A percentile compares a stretch with the other conserved stretches of the same genome.
Conservation (phyloP, 2,797 vertebrate species). For the Crenuchus spilurus region DNA sequence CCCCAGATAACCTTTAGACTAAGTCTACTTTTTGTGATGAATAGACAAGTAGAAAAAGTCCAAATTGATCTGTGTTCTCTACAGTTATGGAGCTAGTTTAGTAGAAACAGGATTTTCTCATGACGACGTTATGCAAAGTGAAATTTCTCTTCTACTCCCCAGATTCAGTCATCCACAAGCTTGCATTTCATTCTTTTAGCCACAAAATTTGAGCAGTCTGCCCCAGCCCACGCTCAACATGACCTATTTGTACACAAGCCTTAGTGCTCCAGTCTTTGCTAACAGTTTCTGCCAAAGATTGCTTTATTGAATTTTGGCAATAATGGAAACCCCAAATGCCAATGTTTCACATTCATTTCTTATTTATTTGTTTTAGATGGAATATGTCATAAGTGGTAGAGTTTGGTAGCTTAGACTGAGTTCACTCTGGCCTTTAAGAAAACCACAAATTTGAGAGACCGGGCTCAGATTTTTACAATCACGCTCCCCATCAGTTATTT, state of each 20-base stretch:
- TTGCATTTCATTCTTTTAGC: background rate
- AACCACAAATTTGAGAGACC: slow-evolving; percentile 66
- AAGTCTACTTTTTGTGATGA: background rate
- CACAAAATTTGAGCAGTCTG: slow-evolving; percentile 9
- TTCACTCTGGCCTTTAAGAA: slow-evolving; percentile 58
- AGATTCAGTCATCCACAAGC: background rate
- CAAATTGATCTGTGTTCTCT: too few relatives aligned
- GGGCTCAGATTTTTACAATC: slow-evolving; percentile 60
- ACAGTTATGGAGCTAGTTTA: too few relatives aligned
- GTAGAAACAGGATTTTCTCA: background rate
- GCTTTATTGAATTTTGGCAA: slow-evolving; percentile 55
- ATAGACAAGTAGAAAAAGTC: background rate
- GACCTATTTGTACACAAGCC: slow-evolving; percentile 43
- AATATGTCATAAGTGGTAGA: slow-evolving; percentile 62
- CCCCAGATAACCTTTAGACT: too few relatives aligned
- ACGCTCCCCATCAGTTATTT: slow-evolving; percentile 60
- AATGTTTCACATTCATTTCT: slow-evolving; percentile 37
- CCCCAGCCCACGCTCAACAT: slow-evolving; percentile 15
- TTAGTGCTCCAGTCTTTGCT: slow-evolving; percentile 41
- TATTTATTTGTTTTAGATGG: slow-evolving; percentile 53
- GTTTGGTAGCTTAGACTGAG: slow-evolving; percentile 58
- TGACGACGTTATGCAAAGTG: background rate
- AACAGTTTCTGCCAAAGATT: slow-evolving; percentile 59
- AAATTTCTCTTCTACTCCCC: background rate
- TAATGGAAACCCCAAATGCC: slow-evolving; percentile 51